These are phyloP conservation scores for Colaptes auratus DNA, from an alignment of 2,113 vertebrate genomes.

Conservation along the genomic window DNA sequence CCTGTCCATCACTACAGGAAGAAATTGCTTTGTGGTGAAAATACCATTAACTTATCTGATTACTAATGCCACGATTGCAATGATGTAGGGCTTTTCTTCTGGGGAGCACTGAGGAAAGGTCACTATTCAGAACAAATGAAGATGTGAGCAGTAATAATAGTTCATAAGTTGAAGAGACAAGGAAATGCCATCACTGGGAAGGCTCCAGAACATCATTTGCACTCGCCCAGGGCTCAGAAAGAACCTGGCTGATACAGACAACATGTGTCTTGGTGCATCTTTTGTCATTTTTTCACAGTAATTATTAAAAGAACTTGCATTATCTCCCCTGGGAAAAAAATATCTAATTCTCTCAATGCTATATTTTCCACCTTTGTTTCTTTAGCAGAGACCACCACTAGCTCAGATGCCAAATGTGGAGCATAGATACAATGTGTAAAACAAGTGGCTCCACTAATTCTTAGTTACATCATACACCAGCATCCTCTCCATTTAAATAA, in stretches of 20 bases:
- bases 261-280: neutral
- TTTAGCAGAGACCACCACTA: neutral
- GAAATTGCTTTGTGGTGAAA: conserved; percentile 6
- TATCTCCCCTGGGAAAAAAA: neutral
- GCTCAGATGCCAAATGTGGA: neutral
- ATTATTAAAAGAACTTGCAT: neutral
- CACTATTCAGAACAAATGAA: conserved; percentile 19
- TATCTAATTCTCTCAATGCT: neutral
- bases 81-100: neutral
- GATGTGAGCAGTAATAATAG: conserved; percentile 3
- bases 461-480: neutral
- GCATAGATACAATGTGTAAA: neutral
- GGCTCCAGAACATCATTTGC: neutral
- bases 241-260: neutral
- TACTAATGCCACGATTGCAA: neutral
- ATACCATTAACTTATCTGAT: conserved; percentile 1
- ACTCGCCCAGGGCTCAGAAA: neutral
- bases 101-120: conserved; percentile 11
- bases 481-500: neutral
- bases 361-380: neutral
- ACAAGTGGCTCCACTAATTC: neutral
- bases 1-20: neutral
- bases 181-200: neutral
- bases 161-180: neutral
- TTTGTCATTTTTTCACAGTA: neutral